Conservation (phyloP, 1,140 invertebrate species). For the Araneus ventricosus region DNA sequence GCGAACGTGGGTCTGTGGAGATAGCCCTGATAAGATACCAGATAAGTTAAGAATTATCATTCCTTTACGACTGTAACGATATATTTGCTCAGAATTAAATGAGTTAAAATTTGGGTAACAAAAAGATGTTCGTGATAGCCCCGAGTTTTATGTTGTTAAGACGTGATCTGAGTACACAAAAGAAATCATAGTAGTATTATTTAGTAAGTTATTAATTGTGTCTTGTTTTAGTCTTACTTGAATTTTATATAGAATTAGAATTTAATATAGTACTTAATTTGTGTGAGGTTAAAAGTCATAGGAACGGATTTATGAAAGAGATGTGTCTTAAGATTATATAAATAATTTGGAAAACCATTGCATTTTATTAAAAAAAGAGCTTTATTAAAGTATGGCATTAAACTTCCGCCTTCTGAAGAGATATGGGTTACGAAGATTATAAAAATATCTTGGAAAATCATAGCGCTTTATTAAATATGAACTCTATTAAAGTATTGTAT, state of each 20-base stretch:
- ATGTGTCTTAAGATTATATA: too few species aligned
- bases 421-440: too few species aligned
- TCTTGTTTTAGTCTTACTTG: neutral
- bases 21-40: neutral
- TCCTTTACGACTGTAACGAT: conserved; percentile 21
- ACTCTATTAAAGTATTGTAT: too few species aligned
- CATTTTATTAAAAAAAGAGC: too few species aligned
- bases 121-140: neutral
- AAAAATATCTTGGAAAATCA: too few species aligned
- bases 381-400: too few species aligned
- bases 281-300: too few species aligned
- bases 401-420: too few species aligned
- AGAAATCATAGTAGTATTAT: neutral
- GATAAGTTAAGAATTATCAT: conserved; percentile 11
- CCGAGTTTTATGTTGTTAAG: neutral
- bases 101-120: conserved; percentile 3
- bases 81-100: conserved; percentile 10
- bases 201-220: neutral
- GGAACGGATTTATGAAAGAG: too few species aligned
- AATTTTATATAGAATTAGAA: neutral
- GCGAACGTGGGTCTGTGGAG: neutral
- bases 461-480: too few species aligned
- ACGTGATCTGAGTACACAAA: neutral
- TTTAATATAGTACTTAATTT: too few species aligned
- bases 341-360: too few species aligned